Percentiles rank a stretch among this genome's conserved stretches.
phyloP scores from a whole-genome alignment of 2,888 invertebrate genomes.

The Pocota personata region DNA sequence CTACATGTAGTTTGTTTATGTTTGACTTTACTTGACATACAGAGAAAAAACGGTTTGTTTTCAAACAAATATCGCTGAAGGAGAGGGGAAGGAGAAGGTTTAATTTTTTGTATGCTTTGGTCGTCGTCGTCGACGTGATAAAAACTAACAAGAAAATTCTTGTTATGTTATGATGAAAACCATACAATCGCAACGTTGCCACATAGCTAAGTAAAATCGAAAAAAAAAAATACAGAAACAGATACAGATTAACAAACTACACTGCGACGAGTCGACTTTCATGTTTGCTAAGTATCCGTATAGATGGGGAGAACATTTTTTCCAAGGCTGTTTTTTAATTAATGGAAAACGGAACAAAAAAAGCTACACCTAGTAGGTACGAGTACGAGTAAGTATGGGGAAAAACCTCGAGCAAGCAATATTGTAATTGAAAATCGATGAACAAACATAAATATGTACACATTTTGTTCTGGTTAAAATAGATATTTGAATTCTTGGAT shows the following conservation, averaged over 20 bases:
- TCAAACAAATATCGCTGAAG: constrained; percentile 43
- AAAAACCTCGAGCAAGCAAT: neutral
- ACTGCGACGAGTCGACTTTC: neutral
- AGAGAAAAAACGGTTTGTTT: constrained; percentile 48
- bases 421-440: constrained; percentile 6
- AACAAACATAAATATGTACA: neutral
- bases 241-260: neutral
- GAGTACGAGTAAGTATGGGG: neutral
- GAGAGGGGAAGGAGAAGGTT: neutral
- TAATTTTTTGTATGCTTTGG: constrained; percentile 14
- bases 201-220: constrained; percentile 6
- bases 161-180: constrained; percentile 13
- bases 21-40: constrained; percentile 54
- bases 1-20: constrained; percentile 54
- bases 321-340: constrained; percentile 39
- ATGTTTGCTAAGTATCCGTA: constrained; percentile 13
- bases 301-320: constrained; percentile 3
- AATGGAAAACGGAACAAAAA: neutral
- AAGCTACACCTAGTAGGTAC: neutral
- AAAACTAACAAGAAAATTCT: neutral
- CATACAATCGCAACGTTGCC: constrained; percentile 18
- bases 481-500: neutral
- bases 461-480: no score
- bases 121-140: constrained; percentile 10
- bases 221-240: neutral